Evolutionary conservation across 53 echinoderm and acorn worm species (phyloP).

Genomic region (Crossaster papposus): DNA sequence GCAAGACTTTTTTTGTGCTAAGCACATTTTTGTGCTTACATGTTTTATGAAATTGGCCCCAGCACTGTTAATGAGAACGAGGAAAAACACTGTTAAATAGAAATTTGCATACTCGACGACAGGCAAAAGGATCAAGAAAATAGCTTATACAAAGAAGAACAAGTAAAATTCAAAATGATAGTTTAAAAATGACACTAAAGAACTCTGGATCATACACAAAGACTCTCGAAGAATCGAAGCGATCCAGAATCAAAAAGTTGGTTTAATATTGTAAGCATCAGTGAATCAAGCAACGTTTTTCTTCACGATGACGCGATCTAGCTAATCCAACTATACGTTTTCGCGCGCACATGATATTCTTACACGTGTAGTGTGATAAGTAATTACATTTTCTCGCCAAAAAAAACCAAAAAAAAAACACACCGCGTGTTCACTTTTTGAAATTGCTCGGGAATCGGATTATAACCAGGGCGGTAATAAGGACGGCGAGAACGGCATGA

Average conservation of each 20-base stretch:
- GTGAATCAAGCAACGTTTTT: background rate
- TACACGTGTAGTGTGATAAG: conserved; percentile 57
- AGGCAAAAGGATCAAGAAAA: too few relatives aligned
- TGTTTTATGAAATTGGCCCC: too few relatives aligned
- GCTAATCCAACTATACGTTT: background rate
- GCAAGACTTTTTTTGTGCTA: too few relatives aligned
- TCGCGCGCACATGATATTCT: background rate
- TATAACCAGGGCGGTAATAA: conserved; percentile 22
- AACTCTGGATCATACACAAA: too few relatives aligned
- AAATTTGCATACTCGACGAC: too few relatives aligned
- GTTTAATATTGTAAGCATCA: background rate
- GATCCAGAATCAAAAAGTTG: background rate
- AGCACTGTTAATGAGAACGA: too few relatives aligned
- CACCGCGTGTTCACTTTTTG: conserved; percentile 29
- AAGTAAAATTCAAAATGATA: too few relatives aligned
- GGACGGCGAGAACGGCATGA: conserved; percentile 10
- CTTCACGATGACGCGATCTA: background rate
- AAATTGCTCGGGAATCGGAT: conserved; percentile 52
- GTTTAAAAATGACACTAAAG: too few relatives aligned
- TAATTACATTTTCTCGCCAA: conserved; percentile 45
- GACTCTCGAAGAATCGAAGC: background rate
- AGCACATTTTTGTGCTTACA: too few relatives aligned
- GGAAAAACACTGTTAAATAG: too few relatives aligned
- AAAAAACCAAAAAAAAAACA: background rate
- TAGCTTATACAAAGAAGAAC: too few relatives aligned